A percentile compares a stretch with the other conserved stretches of the same genome.
These are phyloP conservation scores for Cephalophus harveyi DNA, from an alignment of 2,113 vertebrate species.

Conservation along the genomic window DNA sequence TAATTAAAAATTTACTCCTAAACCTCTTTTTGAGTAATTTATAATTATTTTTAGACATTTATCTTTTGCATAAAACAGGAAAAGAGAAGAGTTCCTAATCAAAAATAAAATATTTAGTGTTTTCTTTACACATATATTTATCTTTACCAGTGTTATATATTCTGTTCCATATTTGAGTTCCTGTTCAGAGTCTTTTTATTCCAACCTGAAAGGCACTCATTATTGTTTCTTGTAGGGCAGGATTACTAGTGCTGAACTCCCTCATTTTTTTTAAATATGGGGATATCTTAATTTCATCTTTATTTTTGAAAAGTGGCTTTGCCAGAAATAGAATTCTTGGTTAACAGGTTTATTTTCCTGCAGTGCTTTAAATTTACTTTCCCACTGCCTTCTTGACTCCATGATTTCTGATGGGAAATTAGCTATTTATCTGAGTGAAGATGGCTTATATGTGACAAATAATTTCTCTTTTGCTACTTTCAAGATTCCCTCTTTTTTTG, in stretches of 20 bases:
- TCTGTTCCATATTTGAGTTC: background rate
- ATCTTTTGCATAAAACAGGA: background rate
- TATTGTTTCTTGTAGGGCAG: background rate
- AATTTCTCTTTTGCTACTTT: background rate
- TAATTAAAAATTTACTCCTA: background rate
- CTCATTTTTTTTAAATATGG: background rate
- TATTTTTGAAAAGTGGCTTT: background rate
- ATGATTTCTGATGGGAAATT: background rate
- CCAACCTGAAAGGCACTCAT: background rate
- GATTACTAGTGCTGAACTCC: background rate
- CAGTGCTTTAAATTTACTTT: background rate
- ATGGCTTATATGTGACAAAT: background rate
- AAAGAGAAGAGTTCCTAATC: background rate
- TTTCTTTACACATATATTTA: background rate
- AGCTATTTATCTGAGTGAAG: background rate
- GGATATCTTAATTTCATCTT: background rate
- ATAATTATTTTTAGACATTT: background rate
- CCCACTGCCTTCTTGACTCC: background rate
- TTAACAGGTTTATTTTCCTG: background rate
- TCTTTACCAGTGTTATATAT: background rate
- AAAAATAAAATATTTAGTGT: background rate
- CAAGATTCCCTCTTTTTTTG: background rate
- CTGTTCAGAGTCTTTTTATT: background rate
- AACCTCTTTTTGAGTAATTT: background rate
- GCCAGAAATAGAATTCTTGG: background rate